A percentile compares a stretch with the other conserved stretches of the same genome.
phyloP scores from a whole-genome alignment of 2,113 vertebrate genomes.

The Chaetura pelagica region DNA sequence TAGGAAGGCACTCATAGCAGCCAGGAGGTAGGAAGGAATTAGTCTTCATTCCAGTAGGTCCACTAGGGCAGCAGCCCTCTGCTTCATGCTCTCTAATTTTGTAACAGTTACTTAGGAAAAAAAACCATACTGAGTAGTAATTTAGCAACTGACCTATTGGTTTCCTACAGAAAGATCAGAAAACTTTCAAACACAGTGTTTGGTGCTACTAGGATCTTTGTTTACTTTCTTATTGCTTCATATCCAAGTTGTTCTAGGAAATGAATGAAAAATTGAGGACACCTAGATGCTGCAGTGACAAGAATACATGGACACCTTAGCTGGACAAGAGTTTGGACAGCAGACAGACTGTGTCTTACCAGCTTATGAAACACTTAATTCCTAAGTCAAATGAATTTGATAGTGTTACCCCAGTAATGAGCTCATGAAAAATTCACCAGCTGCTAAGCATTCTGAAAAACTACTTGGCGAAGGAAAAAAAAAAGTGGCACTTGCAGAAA shows the following conservation, averaged over 20 bases:
- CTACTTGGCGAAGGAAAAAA: background rate
- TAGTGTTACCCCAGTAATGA: background rate
- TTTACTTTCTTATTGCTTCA: background rate
- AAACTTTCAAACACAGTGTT: background rate
- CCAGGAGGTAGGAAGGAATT: background rate
- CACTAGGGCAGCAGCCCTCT: background rate
- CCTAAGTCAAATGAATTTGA: background rate
- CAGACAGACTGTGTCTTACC: background rate
- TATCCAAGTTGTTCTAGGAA: background rate
- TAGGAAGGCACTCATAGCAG: background rate
- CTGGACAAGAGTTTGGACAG: background rate
- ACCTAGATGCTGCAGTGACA: background rate
- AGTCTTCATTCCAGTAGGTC: background rate
- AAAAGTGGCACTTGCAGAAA: slow-evolving; percentile 2
- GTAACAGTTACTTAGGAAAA: background rate
- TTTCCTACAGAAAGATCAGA: background rate
- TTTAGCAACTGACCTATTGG: background rate
- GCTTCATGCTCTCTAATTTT: background rate
- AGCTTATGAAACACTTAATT: background rate
- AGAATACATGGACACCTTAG: background rate
- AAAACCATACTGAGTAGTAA: background rate
- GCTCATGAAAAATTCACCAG: background rate
- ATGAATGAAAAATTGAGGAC: background rate
- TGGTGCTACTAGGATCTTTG: background rate
- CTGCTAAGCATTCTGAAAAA: background rate